Base-by-base conservation (phyloP, 1,140 invertebrate genomes). In the Propsilocerus akamusi region DNA sequence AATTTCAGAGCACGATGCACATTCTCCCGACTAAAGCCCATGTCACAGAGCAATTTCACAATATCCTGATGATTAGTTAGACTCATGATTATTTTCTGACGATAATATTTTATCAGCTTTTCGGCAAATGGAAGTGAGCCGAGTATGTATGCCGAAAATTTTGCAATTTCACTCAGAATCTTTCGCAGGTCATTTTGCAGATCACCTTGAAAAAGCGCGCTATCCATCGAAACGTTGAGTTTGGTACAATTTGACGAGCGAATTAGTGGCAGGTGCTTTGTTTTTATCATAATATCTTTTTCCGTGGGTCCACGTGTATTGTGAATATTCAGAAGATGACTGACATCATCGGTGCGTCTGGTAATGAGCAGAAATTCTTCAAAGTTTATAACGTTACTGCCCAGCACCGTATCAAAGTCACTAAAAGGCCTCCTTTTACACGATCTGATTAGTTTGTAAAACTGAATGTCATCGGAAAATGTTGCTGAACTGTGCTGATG, bases 141-240 rank as follows among this genome's bases (percentile, higher is more conserved):
- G 46, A 65, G 58, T 0, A 65, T 52, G 2, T 56, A 55, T 2
- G 63, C 63, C 17, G 63, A 65, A 3, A 57, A 60, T 47, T 65
- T 60, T 4, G 63, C 63, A 48, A 65, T 20, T 0, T 60, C 63
- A 22, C 65, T 65, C 5, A 65, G 50, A 10, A 65, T 63, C 49
- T 65, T 64, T 8, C 63, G 55, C 10, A 65, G 62, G 58, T 65
- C 63, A 47, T 63, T 61, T 53, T 65, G 63, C 11, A 65, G 54
- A 17, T 41, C 34, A 17, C 34, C 34, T 17, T 41, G 34, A 17
- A 41, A 10, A 17, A 41, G 22, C 22, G 14, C 5, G 5, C 14
- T 20, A 41, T 41, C 34, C 22, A 41, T 20, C 10, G 34, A 17
- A 4, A 17, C 22, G 22, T 41, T 41, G 10, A 41, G 14, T 8